Evolutionary conservation across 2,797 vertebrate genomes (phyloP).

Genomic region (Chelonia mydas): DNA sequence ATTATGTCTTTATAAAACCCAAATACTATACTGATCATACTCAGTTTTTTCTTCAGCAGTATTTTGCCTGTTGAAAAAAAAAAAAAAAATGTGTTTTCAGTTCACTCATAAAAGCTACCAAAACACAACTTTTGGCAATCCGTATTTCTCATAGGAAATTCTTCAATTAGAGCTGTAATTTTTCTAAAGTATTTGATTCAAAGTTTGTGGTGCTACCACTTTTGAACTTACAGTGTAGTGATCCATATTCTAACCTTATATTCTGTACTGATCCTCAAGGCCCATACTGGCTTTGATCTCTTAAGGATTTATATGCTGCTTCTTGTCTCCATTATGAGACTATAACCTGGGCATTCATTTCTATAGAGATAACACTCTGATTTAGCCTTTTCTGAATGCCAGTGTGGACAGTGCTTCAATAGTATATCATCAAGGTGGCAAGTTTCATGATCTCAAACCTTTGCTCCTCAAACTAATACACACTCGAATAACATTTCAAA

Average conservation of each 20-base stretch:
- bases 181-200: neutral
- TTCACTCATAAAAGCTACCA: slow-evolving; percentile 16
- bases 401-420: neutral
- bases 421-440: slow-evolving; percentile 42
- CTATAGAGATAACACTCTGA: slow-evolving; percentile 8
- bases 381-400: slow-evolving; percentile 18
- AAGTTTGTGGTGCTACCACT: slow-evolving; percentile 8
- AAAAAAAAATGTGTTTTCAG: neutral
- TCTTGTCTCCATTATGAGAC: slow-evolving; percentile 1
- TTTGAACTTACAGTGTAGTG: neutral
- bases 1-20: neutral
- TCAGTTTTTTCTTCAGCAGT: neutral
- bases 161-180: neutral
- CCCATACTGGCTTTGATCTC: slow-evolving; percentile 45
- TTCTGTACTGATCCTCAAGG: slow-evolving; percentile 4
- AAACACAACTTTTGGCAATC: neutral
- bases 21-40: neutral
- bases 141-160: slow-evolving; percentile 15
- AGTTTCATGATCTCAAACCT: slow-evolving; percentile 20
- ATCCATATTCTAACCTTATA: slow-evolving; percentile 46
- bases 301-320: neutral
- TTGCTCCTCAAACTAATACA: neutral
- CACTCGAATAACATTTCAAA: neutral
- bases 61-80: neutral
- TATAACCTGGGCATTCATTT: slow-evolving; percentile 51